Base-by-base conservation (phyloP, 2,888 invertebrate genomes). In the Strigamia maritima region DNA sequence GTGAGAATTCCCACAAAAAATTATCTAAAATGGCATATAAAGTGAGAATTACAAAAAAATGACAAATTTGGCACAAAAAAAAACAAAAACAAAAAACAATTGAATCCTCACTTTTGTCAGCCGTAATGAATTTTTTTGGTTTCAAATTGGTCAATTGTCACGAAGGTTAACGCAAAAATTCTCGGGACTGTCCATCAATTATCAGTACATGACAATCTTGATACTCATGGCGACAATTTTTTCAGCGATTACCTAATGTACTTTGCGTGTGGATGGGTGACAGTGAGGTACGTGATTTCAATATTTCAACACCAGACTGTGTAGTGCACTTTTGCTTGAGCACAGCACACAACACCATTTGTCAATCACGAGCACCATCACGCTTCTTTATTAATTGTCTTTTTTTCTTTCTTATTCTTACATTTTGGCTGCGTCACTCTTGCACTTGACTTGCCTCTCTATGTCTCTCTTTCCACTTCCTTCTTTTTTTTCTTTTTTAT, bases 191-290 rank as follows among this genome's bases (percentile, higher is more conserved):
- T 77, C 77, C 77, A 40, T 40, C 19, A 78, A 78, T 78, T 78
- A 65, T 78, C 78, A 78, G 44, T 77, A 49, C 44, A 65, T 65
- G 65, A 65, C 65, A 65, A 65, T 28, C 24, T 65, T 65, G 24
- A 28, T 65, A 65, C 65, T 65, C 65, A 65, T 65, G 65, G 38
- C 54, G 54, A 75, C n/a, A 75, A 81, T 80, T 82, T 81, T 90
- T 91, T 90, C 91, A 91, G 91, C 89, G 90, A 90, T 89, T 90
- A 90, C 90, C 91, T 90, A 91, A 90, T 92, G 90, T 92, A 91
- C 91, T 92, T 92, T 91, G 92, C 91, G 89, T 92, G 92, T 90
- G 92, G 92, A 90, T 92, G 92, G 92, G 91, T 92, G 88, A 92
- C 91, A 89, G 90, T 91, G 90, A 92, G 92, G 92, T 92, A 92